Evolutionary conservation across 2,797 vertebrate genomes (phyloP), one percentile per base, ranked within the genome.

Genomic region (Schizopygopsis malacanthus): DNA sequence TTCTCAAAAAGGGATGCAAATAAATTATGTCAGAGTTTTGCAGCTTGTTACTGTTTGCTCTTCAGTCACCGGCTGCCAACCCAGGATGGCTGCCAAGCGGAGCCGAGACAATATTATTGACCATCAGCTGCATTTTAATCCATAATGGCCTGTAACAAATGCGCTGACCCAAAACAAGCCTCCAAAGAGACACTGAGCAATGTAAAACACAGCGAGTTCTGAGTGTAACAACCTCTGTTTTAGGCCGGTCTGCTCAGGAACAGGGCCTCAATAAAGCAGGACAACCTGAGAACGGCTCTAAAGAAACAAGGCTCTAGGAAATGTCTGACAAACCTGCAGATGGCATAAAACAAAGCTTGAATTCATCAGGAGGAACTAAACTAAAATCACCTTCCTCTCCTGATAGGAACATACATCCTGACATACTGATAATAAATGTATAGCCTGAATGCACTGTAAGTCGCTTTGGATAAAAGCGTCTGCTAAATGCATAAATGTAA

Each of bases 101-200:
- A 77, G 59, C 37, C 2, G 28, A 75, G 63, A 82, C n/a, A 67
- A 63, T 59, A 75, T 88, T 91, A 91, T 91, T 41, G 81, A 92
- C 89, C 88, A 86, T 90, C 69, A 87, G 87, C 88, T 90, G 85
- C 85, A 91, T 89, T 90, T 90, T 43, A 87, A 79, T 91, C 79
- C 80, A 87, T 33, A 28, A 85, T 47, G 43, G 79, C 50, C 75
- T 43, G 52, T 79, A 85, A 84, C 65, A 79, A 84, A 84, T 70
- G 65, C 39, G 59, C 37, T 45, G 18, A 20, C 65, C 63, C 63
- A 84, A 67, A 79, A 79, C 47, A 79, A 71, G 50, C 18, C 50
- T 69, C 50, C 18, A 45, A 77, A 54, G 45, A 84, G 4, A 65
- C 59, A 65, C 39, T 52, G 3, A 79, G 75, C 75, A 56, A 50